phyloP scores from a whole-genome alignment of 2,888 invertebrate species.

The Nowickia ferox region DNA sequence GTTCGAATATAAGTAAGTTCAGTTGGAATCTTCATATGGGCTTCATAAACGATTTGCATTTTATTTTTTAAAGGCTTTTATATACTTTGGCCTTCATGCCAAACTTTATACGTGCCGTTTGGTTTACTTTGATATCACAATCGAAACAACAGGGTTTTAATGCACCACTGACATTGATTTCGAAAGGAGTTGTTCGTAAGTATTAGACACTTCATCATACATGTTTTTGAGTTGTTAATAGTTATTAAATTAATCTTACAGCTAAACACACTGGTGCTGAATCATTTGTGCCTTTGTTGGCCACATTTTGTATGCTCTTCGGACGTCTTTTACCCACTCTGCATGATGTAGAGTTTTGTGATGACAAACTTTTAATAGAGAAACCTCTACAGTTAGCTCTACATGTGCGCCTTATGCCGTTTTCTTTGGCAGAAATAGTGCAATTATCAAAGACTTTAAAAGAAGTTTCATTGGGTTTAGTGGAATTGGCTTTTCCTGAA shows the following conservation, averaged over 20 bases:
- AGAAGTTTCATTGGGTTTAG: constrained; percentile 92
- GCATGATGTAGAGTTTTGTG: constrained; percentile 93
- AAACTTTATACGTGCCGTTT: constrained; percentile 89
- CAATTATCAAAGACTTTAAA: constrained; percentile 89
- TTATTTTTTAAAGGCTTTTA: constrained; percentile 85
- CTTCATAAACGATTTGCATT: neutral
- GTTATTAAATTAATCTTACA: constrained; percentile 66
- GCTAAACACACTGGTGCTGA: constrained; percentile 85
- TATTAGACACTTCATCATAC: constrained; percentile 57
- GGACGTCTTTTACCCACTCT: constrained; percentile 91
- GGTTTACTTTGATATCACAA: constrained; percentile 85
- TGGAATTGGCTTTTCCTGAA: constrained; percentile 94
- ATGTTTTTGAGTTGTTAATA: neutral
- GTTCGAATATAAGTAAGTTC: constrained; percentile 91
- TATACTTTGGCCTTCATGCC: constrained; percentile 92
- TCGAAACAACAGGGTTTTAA: constrained; percentile 82
- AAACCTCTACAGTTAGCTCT: constrained; percentile 73
- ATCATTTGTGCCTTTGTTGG: constrained; percentile 89
- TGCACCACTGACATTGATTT: constrained; percentile 82
- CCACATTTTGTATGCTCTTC: constrained; percentile 93
- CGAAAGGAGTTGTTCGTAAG: constrained; percentile 83
- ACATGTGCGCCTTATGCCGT: constrained; percentile 84
- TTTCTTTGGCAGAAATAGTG: constrained; percentile 89
- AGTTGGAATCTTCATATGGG: neutral
- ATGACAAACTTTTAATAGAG: constrained; percentile 81